Base-by-base conservation (phyloP, 2,797 vertebrate species). In the Melopsittacus undulatus region DNA sequence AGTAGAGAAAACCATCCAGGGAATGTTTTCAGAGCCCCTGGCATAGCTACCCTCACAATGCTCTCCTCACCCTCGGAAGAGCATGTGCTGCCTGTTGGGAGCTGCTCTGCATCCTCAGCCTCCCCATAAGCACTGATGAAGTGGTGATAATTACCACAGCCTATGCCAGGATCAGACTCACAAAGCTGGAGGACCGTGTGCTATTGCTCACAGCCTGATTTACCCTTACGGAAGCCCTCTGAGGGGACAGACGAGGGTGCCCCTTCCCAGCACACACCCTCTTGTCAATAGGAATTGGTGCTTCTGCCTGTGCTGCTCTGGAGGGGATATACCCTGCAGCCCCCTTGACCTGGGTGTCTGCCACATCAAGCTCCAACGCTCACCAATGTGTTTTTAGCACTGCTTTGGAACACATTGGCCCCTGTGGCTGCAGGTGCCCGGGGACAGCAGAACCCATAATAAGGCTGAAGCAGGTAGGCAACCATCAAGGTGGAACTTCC, bases 351-450 rank as follows among this genome's bases (percentile, higher is more conserved):
- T 23, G 51, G n/a, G 29, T 72, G 61, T 46, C 63, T 61, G 19
- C 36, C 21, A 0, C 62, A 11, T 51, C 59, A 10, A 30, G 24
- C 68, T 74, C 56, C 72, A 43, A 1, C 0, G 0, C 52, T 68
- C 54, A 48, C 72, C 68, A 30, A 5, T 30, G 52, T 19, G 38
- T 48, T 49, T 62, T 56, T 8, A 46, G 38, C 3, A 2, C 89
- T 87, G 61, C 51, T 36, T 21, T 79, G 77, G 34, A 81, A 21
- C 32, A 30, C 7, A 0, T 2, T 74, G n/a, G n/a, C 22, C 74
- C 11, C 0, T 40, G 63, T 72, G 43, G 13, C 43, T 17, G 1
- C 61, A 30, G 54, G 23, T 88, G 32, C 56, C 63, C 34, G 19
- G 46, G 40, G 18, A 86, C 54, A 81, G 48, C 43, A 93, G 89